Evolutionary conservation across 2,888 invertebrate species (phyloP), one percentile per base, ranked within the genome.

Genomic region (Drosophila peninsularis): DNA sequence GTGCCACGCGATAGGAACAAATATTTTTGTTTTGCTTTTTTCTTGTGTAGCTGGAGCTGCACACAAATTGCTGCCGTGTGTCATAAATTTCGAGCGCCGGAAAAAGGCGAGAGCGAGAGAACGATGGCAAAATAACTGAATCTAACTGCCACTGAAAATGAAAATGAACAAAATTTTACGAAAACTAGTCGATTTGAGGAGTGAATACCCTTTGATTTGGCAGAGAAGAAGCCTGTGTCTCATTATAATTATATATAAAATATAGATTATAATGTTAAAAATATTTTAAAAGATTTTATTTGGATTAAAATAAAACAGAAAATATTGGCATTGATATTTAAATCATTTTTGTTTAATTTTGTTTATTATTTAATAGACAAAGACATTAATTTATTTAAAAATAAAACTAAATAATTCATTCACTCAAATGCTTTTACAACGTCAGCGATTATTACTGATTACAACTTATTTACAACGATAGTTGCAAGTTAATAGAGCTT

Each of bases 21-120:
- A 37, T 62, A 65, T 54, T 36, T 36, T 50, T 61, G 61, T 49
- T 58, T 45, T n/a, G 24, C 3, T 42, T 9, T 17, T 39, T 10
- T n/a, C 7, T 44, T 14, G n/a, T 47, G 47, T 47, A 30, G 50
- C 41, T 63, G 39, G 53, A 62, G 30, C 62, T 78, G 64, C 62
- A 77, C 85, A 68, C 65, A 73, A 78, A 88, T 75, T 79, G 82
- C 66, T 75, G 71, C 65, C 80, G 80, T 71, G 82, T 78, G 82
- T 73, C 83, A 78, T 84, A 84, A 85, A 88, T 83, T 88, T 74
- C n/a, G 44, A 66, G 64, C 62, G 56, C 45, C 49, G 50, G 21
- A 45, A 49, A 32, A 32, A 49, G 11, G 11, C 10, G 39, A 10
- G 39, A 5, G 3, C 3, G 19, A 19, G 17, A 13, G 17, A 32